Percentiles rank a stretch among this genome's conserved stretches.
These are phyloP conservation scores for Parnassius glacialis DNA, from an alignment of 2,888 invertebrate genomes.

Conservation along the genomic window DNA sequence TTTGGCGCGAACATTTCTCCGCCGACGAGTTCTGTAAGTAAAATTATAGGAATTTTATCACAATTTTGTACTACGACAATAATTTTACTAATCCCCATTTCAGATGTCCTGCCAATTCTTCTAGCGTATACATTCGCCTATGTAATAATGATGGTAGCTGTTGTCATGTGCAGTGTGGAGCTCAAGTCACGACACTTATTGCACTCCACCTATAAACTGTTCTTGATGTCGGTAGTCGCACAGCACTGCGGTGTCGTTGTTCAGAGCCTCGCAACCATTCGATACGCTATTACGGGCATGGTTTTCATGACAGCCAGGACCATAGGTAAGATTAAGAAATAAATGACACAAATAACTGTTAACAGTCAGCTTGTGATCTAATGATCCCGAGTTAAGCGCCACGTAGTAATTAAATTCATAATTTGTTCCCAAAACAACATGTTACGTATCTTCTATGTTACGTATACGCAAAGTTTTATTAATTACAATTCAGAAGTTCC, in stretches of 20 bases:
- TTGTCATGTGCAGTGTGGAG: conserved; percentile 88
- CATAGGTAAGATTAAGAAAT: conserved; percentile 53
- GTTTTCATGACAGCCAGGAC: conserved; percentile 75
- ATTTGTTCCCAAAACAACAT: too few species aligned
- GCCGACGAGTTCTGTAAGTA: conserved; percentile 96
- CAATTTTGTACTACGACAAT: too few species aligned
- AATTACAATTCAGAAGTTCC: too few species aligned
- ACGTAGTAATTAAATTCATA: too few species aligned
- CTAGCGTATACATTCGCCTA: conserved; percentile 88
- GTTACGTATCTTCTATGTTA: too few species aligned
- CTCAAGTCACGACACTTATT: conserved; percentile 89
- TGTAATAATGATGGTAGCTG: conserved; percentile 85
- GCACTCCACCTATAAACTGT: conserved; percentile 94
- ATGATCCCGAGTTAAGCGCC: too few species aligned
- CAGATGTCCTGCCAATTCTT: conserved; percentile 93
- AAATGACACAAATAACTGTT: too few species aligned
- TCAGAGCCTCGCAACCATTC: conserved; percentile 86
- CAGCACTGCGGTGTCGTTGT: conserved; percentile 87
- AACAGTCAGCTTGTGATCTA: too few species aligned
- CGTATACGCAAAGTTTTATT: too few species aligned
- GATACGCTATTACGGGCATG: conserved; percentile 88
- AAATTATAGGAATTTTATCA: not conserved
- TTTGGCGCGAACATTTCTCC: conserved; percentile 95
- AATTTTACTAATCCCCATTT: not conserved
- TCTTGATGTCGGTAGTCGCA: conserved; percentile 84